Conservation (phyloP, 2,113 vertebrate species). For the Aldabrachelys gigantea region DNA sequence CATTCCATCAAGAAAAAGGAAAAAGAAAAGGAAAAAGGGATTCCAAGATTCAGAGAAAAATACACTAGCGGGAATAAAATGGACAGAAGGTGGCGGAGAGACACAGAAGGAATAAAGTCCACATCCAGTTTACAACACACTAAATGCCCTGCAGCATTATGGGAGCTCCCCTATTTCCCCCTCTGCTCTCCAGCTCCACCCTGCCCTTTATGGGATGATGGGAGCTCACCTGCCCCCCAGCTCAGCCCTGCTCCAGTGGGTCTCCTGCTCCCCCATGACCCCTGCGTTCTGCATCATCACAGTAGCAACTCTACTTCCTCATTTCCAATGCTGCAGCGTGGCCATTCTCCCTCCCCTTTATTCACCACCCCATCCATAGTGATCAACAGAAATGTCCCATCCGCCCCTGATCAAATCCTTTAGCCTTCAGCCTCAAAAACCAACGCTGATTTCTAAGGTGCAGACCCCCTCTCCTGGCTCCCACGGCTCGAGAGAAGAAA, state of each 20-base stretch:
- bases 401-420: neutral
- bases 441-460: slow-evolving; percentile 21
- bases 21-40: neutral
- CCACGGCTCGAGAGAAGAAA: neutral
- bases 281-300: neutral
- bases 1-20: neutral
- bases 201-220: accelerated
- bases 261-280: neutral
- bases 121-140: neutral
- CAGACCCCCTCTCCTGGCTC: slow-evolving; percentile 58
- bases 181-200: neutral
- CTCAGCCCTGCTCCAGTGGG: neutral
- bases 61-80: neutral
- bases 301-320: neutral
- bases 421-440: neutral
- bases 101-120: neutral
- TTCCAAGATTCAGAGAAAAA: neutral
- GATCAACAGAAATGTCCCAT: accelerated
- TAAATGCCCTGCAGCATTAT: accelerated
- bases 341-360: neutral
- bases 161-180: neutral
- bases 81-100: neutral
- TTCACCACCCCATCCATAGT: neutral
- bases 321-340: neutral
- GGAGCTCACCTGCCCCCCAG: neutral